Base-by-base conservation (phyloP, 2,113 vertebrate species). In the Noctilio leporinus region DNA sequence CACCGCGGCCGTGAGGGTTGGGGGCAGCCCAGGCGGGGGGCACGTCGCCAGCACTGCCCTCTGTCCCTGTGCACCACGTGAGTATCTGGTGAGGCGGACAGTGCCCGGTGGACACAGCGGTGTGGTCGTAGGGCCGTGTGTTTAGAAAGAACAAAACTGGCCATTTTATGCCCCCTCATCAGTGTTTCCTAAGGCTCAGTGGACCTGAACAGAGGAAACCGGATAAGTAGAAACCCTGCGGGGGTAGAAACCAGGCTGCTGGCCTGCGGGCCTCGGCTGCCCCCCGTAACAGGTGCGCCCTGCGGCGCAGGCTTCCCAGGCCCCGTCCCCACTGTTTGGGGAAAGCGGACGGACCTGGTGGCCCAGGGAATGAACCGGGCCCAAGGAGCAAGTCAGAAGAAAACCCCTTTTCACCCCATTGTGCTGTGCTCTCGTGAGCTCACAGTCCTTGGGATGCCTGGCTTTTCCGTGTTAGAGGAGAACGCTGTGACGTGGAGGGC, bases 41-140 rank as follows among this genome's bases (percentile, higher is more conserved):
- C 10, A 0, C 0, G 0, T 10, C 24, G 1, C 14, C 17, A 1
- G 45, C 10, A 3, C 5, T 17, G 4, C 20, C 45, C 14, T 22
- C 15, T 14, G 14, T 26, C 30, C 38, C 28, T 3, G 10, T 2
- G 22, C 24, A 2, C 38, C 4, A 7, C 22, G 35, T 20, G 6
- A 40, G 24, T 17, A 0, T 2, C 7, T 15, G 3, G 2, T 30
- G 4, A 30, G 14, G 28, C 1, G 9, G 9, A 15, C 4, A 9
- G 0, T 11, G 26, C 19, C 1, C 20, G 5, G 17, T n/a, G n/a
- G n/a, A n/a, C n/a, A n/a, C n/a, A n/a, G n/a, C n/a, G n/a, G n/a
- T n/a, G n/a, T n/a, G n/a, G n/a, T n/a, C n/a, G 2, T 4, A 20
- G 7, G 53, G 5, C n/a, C 33, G 0, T 33, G 47, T 51, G n/a